Base-by-base conservation (phyloP, 2,888 invertebrate species). In the Netelia inedita region DNA sequence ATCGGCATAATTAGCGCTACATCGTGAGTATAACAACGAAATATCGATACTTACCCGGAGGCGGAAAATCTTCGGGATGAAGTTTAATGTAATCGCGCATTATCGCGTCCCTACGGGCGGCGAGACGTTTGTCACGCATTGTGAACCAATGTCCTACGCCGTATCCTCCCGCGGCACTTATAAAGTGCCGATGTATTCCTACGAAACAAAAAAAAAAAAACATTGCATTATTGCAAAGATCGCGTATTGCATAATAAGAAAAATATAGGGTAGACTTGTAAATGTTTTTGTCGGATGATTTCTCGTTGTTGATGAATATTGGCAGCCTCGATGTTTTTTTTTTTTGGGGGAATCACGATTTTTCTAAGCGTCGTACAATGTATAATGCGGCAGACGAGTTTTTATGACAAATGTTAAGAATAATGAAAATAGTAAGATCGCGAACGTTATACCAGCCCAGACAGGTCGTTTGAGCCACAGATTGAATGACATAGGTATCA, bases 11-110 rank as follows among this genome's bases (percentile, higher is more conserved):
- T 65, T 43, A 11, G 23, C 14, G 11, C 0, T 46, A 8, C 2
- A 14, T 14, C 14, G 46, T 11, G 11, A 6, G 46, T 14, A 46
- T 3, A 14, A 14, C 2, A 46, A 14, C 8, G 11, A 46, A 46
- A 11, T 2, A 1, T 3, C 9, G 3, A 19, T 65, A 46, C 6
- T 83, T 88, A 93, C 93, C 87, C 87, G 93, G 93, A 35, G 85
- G 79, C 14, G 91, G 91, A 87, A 93, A 93, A 80, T 91, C 90
- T 71, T 93, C 92, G 46, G 93, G 93, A 87, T 93, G 91, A 5
- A 19, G 86, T 11, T 65, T 91, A 61, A 93, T 89, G 72, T 93
- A 93, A 83, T 93, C 91, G 23, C 91, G 85, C 6, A 90, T 14
- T 28, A 88, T 63, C 0, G 89, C 90, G 79, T 92, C 91, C 76